phyloP scores from a whole-genome alignment of 2,113 vertebrate genomes.

The Nerophis ophidion region DNA sequence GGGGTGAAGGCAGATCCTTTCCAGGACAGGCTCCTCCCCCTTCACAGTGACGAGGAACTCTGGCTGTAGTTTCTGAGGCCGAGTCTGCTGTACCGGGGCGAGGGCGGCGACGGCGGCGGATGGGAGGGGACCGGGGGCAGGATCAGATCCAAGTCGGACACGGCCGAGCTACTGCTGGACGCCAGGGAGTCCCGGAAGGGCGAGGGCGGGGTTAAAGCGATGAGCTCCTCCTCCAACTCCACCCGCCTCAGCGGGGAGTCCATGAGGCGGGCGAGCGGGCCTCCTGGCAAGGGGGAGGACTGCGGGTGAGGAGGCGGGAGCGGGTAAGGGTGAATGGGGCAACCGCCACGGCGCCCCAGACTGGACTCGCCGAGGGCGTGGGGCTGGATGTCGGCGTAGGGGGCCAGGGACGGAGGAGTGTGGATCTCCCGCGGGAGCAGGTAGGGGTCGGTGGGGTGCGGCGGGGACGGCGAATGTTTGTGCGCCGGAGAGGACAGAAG shows the following conservation, averaged over 20 bases:
- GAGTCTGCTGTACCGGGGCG: slow-evolving; percentile 87
- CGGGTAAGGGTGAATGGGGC: slow-evolving; percentile 44
- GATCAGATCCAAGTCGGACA: slow-evolving; percentile 73
- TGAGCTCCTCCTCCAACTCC: slow-evolving; percentile 86
- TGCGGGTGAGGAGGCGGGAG: slow-evolving; percentile 49
- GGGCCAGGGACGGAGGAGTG: slow-evolving; percentile 87
- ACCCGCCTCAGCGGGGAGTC: slow-evolving; percentile 72
- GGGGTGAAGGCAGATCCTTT: slow-evolving; percentile 16
- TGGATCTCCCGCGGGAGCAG: slow-evolving; percentile 85
- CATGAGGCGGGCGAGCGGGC: slow-evolving; percentile 48
- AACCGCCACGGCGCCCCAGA: slow-evolving; percentile 55
- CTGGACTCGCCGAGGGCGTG: slow-evolving; percentile 83
- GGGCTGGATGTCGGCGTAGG: slow-evolving; percentile 88
- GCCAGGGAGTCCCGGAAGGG: slow-evolving; percentile 93
- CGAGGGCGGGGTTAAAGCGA: slow-evolving; percentile 92
- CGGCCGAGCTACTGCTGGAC: slow-evolving; percentile 82
- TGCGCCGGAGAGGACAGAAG: slow-evolving; percentile 67
- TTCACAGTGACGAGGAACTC: slow-evolving; percentile 94
- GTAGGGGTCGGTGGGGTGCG: slow-evolving; percentile 76
- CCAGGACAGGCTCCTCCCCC: slow-evolving; percentile 9
- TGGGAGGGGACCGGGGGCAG: slow-evolving; percentile 81
- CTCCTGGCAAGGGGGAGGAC: slow-evolving; percentile 50
- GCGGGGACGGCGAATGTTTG: slow-evolving; percentile 52
- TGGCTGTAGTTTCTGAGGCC: slow-evolving; percentile 95
- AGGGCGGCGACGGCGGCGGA: slow-evolving; percentile 84